A percentile compares a stretch with the other conserved stretches of the same genome.
phyloP scores from a whole-genome alignment of 2,797 vertebrate species.

The Enteromius treurensis region DNA sequence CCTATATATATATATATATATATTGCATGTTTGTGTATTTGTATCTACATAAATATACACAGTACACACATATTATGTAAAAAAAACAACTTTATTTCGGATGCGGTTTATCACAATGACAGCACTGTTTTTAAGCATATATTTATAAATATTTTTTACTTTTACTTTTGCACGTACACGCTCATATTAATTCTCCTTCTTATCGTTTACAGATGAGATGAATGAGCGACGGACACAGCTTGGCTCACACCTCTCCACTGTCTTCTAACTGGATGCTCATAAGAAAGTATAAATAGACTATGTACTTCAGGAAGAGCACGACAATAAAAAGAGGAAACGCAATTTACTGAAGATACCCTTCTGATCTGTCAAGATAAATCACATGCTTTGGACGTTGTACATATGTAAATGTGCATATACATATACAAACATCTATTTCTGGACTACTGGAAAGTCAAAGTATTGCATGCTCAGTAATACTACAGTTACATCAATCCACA shows the following conservation, averaged over 20 bases:
- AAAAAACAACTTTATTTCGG: too few relatives aligned
- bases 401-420: constrained; percentile 28
- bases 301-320: not conserved
- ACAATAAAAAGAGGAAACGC: not conserved
- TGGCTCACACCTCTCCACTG: constrained; percentile 30
- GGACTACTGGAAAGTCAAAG: constrained; percentile 7
- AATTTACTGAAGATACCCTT: not conserved
- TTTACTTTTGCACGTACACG: not conserved
- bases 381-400: constrained; percentile 16
- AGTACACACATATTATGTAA: too few relatives aligned
- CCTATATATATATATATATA: too few relatives aligned
- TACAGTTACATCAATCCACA: not conserved
- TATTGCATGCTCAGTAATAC: constrained; percentile 12
- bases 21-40: too few relatives aligned
- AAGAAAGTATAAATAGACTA: not conserved
- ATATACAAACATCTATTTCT: constrained; percentile 23
- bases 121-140: not conserved
- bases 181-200: not conserved
- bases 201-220: constrained; percentile 38
- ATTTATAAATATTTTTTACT: not conserved
- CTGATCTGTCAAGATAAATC: constrained; percentile 7
- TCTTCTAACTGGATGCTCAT: not conserved
- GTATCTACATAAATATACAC: too few relatives aligned
- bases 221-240: not conserved
- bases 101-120: too few relatives aligned